These are phyloP conservation scores for Acromyrmex echinatior DNA, from an alignment of 1,140 invertebrate genomes.

Conservation along the genomic window DNA sequence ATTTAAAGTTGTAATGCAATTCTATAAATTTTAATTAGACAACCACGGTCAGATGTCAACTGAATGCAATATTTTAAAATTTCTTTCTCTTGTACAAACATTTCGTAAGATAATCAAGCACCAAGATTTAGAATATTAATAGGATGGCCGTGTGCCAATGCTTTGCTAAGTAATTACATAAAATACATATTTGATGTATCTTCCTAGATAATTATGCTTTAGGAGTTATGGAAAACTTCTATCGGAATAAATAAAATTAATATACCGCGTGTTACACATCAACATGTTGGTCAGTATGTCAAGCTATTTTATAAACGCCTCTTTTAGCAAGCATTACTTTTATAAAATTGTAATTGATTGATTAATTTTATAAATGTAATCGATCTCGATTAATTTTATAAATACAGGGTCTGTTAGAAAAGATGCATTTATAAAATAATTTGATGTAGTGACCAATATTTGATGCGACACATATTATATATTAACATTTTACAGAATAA, in stretches of 20 bases:
- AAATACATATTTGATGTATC: neutral
- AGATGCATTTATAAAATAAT: too few relatives aligned
- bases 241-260: neutral
- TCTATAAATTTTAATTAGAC: neutral
- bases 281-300: too few relatives aligned
- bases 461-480: too few relatives aligned
- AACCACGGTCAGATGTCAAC: neutral
- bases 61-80: neutral
- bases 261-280: neutral
- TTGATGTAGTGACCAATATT: too few relatives aligned
- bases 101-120: neutral
- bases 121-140: neutral
- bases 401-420: too few relatives aligned
- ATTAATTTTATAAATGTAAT: too few relatives aligned
- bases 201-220: neutral
- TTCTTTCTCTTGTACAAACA: neutral
- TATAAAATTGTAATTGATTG: too few relatives aligned
- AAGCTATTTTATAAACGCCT: too few relatives aligned
- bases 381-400: too few relatives aligned
- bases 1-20: neutral
- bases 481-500: too few relatives aligned
- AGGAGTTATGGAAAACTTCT: neutral
- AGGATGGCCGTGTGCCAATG: neutral
- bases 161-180: conserved; percentile 9
- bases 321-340: too few relatives aligned